Evolutionary conservation across 2,888 invertebrate genomes (phyloP).

Genomic region (Cerastis rubricosa): DNA sequence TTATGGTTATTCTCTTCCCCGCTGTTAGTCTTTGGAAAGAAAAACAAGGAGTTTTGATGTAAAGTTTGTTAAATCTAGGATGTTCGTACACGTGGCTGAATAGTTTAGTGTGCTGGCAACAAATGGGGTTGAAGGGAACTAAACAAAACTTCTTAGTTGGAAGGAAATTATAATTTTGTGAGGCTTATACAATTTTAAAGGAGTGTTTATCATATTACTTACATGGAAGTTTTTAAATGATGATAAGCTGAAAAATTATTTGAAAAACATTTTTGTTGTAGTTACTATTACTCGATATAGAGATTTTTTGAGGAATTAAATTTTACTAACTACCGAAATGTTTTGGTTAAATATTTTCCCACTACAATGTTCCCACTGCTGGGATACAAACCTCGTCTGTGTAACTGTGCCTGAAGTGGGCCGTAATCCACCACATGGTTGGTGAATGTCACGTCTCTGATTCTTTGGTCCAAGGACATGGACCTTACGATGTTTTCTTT

Average conservation of each 20-base stretch:
- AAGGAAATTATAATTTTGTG: not conserved
- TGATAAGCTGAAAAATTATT: not conserved
- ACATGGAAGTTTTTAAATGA: not conserved
- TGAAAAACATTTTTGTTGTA: not conserved
- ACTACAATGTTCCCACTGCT: not conserved
- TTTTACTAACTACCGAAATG: too few relatives aligned
- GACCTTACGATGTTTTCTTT: too few relatives aligned
- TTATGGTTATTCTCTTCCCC: constrained; percentile 32
- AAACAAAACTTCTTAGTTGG: not conserved
- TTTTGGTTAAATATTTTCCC: not conserved
- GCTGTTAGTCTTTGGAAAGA: not conserved
- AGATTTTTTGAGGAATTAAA: too few relatives aligned
- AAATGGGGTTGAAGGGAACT: too few relatives aligned
- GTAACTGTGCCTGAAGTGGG: not conserved
- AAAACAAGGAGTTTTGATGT: constrained; percentile 13
- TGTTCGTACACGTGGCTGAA: constrained; percentile 5
- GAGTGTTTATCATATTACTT: not conserved
- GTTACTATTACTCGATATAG: not conserved
- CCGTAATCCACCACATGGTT: too few relatives aligned
- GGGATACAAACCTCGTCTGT: not conserved
- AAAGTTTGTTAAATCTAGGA: constrained; percentile 13
- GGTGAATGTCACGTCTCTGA: not conserved
- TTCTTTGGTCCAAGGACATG: not conserved
- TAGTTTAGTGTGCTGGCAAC: not conserved
- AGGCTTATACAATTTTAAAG: not conserved